phyloP scores from a whole-genome alignment of 2,888 invertebrate species.

The Podotricha telesiphe region DNA sequence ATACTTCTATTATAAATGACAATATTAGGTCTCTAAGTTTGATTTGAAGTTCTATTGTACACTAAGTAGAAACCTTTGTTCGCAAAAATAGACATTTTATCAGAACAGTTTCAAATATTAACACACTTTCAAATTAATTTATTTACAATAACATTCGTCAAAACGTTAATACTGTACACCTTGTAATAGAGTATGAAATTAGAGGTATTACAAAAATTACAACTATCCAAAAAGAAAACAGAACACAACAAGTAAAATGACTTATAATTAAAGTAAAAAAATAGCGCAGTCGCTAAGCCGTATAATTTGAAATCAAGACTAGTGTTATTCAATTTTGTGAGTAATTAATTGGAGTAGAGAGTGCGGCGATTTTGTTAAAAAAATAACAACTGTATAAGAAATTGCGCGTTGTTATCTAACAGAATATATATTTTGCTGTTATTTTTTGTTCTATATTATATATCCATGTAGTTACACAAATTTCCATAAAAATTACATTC shows the following conservation, averaged over 20 bases:
- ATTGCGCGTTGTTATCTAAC: constrained; percentile 9
- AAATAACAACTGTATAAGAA: background rate
- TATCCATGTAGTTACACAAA: too few relatives aligned
- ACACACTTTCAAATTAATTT: background rate
- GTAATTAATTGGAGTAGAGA: constrained; percentile 37
- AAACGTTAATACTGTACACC: background rate
- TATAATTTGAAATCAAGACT: constrained; percentile 35
- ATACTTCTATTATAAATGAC: too few relatives aligned
- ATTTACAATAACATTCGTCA: background rate
- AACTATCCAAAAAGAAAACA: constrained; percentile 7
- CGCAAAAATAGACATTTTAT: too few relatives aligned
- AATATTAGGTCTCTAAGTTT: too few relatives aligned
- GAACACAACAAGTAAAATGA: background rate
- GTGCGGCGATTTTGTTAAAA: constrained; percentile 28
- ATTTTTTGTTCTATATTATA: background rate
- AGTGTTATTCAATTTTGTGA: constrained; percentile 26
- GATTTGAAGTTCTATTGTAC: too few relatives aligned
- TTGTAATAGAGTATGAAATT: background rate
- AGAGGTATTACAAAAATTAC: background rate
- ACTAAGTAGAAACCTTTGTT: too few relatives aligned
- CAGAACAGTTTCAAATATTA: too few relatives aligned
- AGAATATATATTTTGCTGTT: background rate
- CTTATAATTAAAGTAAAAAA: constrained; percentile 17
- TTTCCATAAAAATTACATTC: too few relatives aligned
- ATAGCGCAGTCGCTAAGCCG: background rate